Evolutionary conservation across 2,113 vertebrate genomes (phyloP).

Genomic region (Gymnarchus niloticus): DNA sequence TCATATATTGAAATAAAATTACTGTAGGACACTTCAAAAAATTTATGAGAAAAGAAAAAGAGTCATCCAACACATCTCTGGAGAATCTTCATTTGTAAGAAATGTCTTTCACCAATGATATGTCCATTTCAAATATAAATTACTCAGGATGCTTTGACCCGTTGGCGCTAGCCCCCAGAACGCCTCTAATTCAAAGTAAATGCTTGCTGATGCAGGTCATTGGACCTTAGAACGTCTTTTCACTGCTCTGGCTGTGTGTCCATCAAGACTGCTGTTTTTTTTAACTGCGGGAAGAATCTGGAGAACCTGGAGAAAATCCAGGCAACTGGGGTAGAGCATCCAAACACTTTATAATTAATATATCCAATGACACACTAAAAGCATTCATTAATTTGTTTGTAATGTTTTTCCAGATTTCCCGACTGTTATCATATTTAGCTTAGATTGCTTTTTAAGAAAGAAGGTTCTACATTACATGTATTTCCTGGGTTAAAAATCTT

Average conservation of each 20-base stretch:
- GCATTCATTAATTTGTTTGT: background rate
- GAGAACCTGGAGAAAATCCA: too few relatives aligned
- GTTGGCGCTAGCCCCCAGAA: background rate
- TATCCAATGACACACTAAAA: background rate
- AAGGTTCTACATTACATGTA: background rate
- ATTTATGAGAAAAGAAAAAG: slow-evolving; percentile 6
- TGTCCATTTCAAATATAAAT: background rate
- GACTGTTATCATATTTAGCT: background rate
- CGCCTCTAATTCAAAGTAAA: background rate
- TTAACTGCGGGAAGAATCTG: too few relatives aligned
- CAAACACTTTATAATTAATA: background rate
- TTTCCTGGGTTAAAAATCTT: too few relatives aligned
- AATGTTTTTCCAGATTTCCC: background rate
- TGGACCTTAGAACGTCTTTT: background rate
- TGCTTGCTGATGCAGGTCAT: background rate
- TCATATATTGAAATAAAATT: slow-evolving; percentile 1
- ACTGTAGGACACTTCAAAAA: background rate
- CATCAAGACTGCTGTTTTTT: background rate
- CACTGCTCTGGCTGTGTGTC: background rate
- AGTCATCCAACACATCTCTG: background rate
- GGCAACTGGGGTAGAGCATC: too few relatives aligned
- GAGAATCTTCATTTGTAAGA: background rate
- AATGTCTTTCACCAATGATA: background rate
- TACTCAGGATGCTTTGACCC: background rate
- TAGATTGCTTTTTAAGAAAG: background rate